These are phyloP conservation scores for Tupaia tana DNA, from an alignment of 2,113 vertebrate species.

Conservation along the genomic window DNA sequence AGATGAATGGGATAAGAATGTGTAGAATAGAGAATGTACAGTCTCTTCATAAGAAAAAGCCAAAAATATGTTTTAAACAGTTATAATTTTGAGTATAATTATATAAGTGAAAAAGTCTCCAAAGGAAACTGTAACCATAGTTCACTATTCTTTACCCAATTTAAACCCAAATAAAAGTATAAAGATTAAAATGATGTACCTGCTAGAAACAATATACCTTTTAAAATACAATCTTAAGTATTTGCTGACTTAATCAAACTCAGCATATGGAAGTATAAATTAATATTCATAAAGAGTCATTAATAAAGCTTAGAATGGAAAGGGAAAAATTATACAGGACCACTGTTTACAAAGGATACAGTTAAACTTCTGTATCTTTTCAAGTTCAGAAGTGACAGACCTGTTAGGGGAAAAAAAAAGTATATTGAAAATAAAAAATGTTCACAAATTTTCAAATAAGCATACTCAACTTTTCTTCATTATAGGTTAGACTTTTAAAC, in stretches of 20 bases:
- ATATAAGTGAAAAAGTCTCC: neutral
- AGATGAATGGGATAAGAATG: neutral
- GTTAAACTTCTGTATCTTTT: slow-evolving; percentile 89
- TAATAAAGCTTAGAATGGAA: slow-evolving; percentile 8
- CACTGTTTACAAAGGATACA: slow-evolving; percentile 86
- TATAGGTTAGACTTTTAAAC: slow-evolving; percentile 42
- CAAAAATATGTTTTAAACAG: neutral
- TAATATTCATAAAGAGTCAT: slow-evolving; percentile 11
- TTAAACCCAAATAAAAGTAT: slow-evolving; percentile 16
- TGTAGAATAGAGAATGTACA: neutral
- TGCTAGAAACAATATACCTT: neutral
- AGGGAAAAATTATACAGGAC: neutral
- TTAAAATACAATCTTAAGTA: slow-evolving; percentile 14
- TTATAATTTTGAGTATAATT: slow-evolving; percentile 36
- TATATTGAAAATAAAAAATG: neutral
- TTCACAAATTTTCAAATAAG: slow-evolving; percentile 44
- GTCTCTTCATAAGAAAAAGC: slow-evolving; percentile 1
- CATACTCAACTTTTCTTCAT: slow-evolving; percentile 29
- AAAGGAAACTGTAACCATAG: neutral
- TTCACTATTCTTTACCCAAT: neutral
- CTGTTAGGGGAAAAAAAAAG: slow-evolving; percentile 72
- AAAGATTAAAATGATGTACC: neutral
- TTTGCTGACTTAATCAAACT: neutral
- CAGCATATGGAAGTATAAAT: neutral
- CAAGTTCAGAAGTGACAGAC: slow-evolving; percentile 86